These are phyloP conservation scores for Ostrea edulis DNA, from an alignment of 1,140 invertebrate species.

Conservation along the genomic window DNA sequence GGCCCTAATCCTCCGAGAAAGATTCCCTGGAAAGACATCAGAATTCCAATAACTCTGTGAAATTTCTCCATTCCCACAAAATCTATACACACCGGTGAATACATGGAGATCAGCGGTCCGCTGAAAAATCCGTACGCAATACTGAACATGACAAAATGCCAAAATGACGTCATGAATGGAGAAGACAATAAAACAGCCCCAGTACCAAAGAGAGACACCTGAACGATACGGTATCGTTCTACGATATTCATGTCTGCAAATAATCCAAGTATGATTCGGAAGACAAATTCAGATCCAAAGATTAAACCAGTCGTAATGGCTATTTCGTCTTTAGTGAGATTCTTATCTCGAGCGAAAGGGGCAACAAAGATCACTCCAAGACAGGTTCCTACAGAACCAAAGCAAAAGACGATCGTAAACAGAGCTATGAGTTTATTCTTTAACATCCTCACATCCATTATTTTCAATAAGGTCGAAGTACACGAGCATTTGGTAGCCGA, in stretches of 20 bases:
- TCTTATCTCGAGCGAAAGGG: conserved; percentile 41
- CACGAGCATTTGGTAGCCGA: neutral
- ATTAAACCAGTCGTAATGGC: conserved; percentile 25
- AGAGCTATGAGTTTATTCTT: conserved; percentile 29
- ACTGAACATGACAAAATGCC: conserved; percentile 27
- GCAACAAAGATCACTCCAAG: conserved; percentile 39
- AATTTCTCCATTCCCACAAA: conserved; percentile 35
- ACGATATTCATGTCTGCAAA: conserved; percentile 34
- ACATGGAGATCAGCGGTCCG: conserved; percentile 37
- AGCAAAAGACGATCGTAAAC: neutral
- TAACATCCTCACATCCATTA: conserved; percentile 33
- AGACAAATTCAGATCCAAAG: conserved; percentile 34
- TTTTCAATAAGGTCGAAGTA: neutral
- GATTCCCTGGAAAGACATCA: conserved; percentile 20
- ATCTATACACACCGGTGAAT: conserved; percentile 45
- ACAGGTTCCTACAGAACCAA: conserved; percentile 3
- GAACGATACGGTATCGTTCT: conserved; percentile 31
- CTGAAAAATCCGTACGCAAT: conserved; percentile 39
- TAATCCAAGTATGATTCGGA: conserved; percentile 9
- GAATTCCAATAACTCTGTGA: conserved; percentile 33
- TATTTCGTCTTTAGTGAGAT: conserved; percentile 38
- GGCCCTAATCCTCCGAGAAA: neutral
- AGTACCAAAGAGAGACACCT: conserved; percentile 16
- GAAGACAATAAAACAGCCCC: conserved; percentile 24
- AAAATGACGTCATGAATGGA: neutral